Base-by-base conservation (phyloP, 2,888 invertebrate species). In the Gibbula magus region DNA sequence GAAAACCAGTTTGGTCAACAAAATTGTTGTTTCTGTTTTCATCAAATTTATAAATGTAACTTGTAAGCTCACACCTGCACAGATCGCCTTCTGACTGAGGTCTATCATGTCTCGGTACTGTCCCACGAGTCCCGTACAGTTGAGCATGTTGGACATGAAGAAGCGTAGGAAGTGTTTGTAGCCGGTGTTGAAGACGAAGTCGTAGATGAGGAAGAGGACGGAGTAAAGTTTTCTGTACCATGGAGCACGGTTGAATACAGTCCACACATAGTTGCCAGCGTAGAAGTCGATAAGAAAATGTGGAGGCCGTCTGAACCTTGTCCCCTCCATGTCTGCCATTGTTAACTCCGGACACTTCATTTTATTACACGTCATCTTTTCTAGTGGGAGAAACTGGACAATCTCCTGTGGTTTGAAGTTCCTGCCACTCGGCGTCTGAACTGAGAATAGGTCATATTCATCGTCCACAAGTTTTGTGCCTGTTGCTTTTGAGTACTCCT, bases 21-120 rank as follows among this genome's bases (percentile, higher is more conserved):
- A n/a, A n/a, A n/a, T n/a, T n/a, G n/a, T n/a, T n/a, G n/a, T n/a
- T n/a, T n/a, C n/a, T n/a, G n/a, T n/a, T n/a, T n/a, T n/a, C n/a
- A n/a, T n/a, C n/a, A n/a, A n/a, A n/a, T 45, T 8, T 10, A 10
- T 45, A 13, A 13, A 45, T 10, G 45, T 1, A 13, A 45, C 5
- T 10, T 45, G 45, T 10, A 45, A 10, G 45, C 13, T 45, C 45
- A 45, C 45, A 90, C 90, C 88, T 84, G 89, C 85, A 85, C 86
- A 88, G 18, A 90, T 85, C 29, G 85, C 74, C 61, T 83, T 84
- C 67, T 89, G 87, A 73, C 89, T 87, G 75, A 85, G 74, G 22
- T 83, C 85, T 45, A 90, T 77, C 56, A 90, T 88, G 78, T 90
- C 89, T 39, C 83, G 84, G 75, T 90, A 90, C 79, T 88, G 89